phyloP scores from a whole-genome alignment of 2,888 invertebrate genomes.

The Ctena decussata region DNA sequence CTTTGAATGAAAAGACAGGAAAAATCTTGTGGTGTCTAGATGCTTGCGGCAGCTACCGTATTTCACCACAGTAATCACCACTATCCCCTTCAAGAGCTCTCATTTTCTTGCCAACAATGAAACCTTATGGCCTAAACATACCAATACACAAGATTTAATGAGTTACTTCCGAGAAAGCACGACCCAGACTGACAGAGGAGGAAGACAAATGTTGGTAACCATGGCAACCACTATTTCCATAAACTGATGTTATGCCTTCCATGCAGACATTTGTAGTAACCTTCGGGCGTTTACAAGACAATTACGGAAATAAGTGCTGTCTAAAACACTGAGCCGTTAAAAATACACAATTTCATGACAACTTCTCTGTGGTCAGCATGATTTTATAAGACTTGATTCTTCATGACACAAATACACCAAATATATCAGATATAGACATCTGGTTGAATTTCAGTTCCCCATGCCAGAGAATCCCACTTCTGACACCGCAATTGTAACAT shows the following conservation, averaged over 20 bases:
- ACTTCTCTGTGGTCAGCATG: too few species aligned
- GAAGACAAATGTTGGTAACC: conserved; percentile 8
- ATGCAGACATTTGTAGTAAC: background rate
- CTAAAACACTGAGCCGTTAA: background rate
- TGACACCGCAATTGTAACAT: too few species aligned
- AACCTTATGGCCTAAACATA: background rate
- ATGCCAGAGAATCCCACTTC: too few species aligned
- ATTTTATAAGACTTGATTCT: too few species aligned
- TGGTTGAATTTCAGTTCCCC: too few species aligned
- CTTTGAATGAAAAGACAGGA: too few species aligned
- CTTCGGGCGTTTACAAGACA: background rate
- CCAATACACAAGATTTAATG: conserved; percentile 15
- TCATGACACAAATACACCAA: too few species aligned
- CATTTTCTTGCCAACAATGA: conserved; percentile 5
- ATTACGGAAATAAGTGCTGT: background rate
- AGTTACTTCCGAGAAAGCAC: background rate
- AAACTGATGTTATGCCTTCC: background rate
- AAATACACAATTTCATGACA: too few species aligned
- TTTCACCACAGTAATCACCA: background rate
- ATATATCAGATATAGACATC: too few species aligned
- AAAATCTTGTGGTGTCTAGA: too few species aligned
- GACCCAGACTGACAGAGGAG: conserved; percentile 3
- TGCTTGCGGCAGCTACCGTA: too few species aligned
- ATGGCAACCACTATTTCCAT: background rate
- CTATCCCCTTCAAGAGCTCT: background rate